Conservation (phyloP, 2,113 vertebrate genomes). For the Uria aalge region DNA sequence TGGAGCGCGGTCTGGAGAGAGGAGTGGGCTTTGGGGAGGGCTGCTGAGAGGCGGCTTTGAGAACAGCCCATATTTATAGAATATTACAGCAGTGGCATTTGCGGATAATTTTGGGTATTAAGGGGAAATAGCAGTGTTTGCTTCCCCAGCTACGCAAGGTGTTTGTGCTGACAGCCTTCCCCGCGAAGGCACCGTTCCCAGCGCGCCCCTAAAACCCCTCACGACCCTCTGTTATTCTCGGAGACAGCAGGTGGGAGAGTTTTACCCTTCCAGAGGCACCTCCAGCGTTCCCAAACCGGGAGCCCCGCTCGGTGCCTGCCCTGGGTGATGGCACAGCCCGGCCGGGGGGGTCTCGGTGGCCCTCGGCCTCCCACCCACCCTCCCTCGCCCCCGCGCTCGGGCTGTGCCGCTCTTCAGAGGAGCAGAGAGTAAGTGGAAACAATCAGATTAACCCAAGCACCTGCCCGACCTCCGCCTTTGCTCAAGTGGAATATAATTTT, state of each 20-base stretch:
- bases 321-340: neutral
- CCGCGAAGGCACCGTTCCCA: neutral
- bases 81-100: neutral
- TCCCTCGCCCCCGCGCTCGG: neutral
- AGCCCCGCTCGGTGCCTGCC: fast-evolving
- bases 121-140: neutral
- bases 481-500: neutral
- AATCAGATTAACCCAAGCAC: neutral
- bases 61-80: neutral
- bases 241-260: neutral
- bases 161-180: neutral
- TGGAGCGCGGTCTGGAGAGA: neutral
- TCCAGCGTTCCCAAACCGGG: neutral
- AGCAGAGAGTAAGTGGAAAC: neutral
- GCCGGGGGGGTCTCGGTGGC: fast-evolving
- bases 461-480: neutral
- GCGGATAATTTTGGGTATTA: neutral
- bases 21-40: neutral
- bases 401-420: neutral
- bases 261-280: neutral
- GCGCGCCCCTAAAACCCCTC: neutral
- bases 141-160: neutral
- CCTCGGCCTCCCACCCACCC: neutral
- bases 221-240: neutral
- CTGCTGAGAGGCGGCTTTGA: neutral